Conservation (phyloP, 2,113 vertebrate species). For the Crotalus viridis region DNA sequence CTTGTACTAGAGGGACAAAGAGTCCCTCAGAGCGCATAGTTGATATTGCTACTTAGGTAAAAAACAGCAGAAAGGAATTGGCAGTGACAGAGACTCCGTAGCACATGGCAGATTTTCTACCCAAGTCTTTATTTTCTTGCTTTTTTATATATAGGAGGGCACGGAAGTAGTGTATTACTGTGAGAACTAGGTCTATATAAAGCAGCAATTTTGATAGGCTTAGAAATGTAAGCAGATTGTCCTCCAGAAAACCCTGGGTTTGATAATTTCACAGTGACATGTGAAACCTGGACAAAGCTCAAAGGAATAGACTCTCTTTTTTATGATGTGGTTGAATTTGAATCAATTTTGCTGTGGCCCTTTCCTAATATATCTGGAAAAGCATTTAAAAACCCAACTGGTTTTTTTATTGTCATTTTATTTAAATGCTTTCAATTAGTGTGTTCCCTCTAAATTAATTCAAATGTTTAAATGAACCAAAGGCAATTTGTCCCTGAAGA, state of each 20-base stretch:
- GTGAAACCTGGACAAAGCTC: neutral
- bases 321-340: slow-evolving; percentile 19
- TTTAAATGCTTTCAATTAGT: slow-evolving; percentile 62
- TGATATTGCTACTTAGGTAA: neutral
- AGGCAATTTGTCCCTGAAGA: slow-evolving; percentile 39
- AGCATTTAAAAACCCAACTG: slow-evolving; percentile 56
- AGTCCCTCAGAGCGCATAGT: neutral
- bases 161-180: neutral
- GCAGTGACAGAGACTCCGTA: neutral
- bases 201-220: too few relatives aligned
- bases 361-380: slow-evolving; percentile 29
- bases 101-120: neutral
- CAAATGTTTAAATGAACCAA: slow-evolving; percentile 39
- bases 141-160: neutral
- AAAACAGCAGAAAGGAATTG: neutral
- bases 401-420: slow-evolving; percentile 47
- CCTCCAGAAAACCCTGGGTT: neutral
- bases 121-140: neutral
- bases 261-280: slow-evolving; percentile 16
- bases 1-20: neutral
- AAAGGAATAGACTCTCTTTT: slow-evolving; percentile 24
- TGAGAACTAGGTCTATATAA: neutral
- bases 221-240: neutral
- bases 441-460: slow-evolving; percentile 32
- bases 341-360: slow-evolving; percentile 35